Evolutionary conservation across 2,797 vertebrate genomes (phyloP).

Genomic region (Corythornis leucogaster): DNA sequence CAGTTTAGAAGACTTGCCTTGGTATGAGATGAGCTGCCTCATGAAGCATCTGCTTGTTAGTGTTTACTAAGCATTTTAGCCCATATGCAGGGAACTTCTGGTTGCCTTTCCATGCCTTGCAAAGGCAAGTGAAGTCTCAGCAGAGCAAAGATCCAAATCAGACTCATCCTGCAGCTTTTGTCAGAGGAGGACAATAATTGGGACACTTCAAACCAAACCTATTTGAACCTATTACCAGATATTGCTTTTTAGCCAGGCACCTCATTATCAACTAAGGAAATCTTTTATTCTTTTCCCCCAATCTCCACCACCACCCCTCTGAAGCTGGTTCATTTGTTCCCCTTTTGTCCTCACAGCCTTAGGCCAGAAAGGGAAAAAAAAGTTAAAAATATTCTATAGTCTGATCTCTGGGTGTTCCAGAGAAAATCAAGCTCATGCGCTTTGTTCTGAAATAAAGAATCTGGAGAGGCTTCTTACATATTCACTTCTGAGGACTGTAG

Average conservation of each 20-base stretch:
- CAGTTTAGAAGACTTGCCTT: background rate
- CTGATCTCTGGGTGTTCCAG: background rate
- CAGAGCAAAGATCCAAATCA: background rate
- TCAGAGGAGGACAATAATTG: background rate
- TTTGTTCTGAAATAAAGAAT: background rate
- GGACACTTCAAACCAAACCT: background rate
- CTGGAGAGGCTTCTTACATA: background rate
- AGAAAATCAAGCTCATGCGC: background rate
- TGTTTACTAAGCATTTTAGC: background rate
- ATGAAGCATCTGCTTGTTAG: background rate
- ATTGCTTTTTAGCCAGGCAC: background rate
- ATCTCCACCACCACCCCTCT: rapidly evolving
- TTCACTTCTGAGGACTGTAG: background rate
- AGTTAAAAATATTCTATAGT: background rate
- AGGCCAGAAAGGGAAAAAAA: background rate
- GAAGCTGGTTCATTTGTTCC: background rate
- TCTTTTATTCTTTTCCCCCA: background rate
- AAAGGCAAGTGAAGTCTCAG: background rate
- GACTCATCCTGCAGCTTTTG: background rate
- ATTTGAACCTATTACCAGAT: background rate
- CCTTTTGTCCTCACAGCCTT: background rate
- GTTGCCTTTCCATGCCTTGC: background rate
- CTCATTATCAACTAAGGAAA: background rate
- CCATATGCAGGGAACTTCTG: background rate
- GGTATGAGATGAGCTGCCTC: background rate